Evolutionary conservation across 35 echinoderm and acorn worm genomes (phyloP).

Genomic region (Apostichopus californicus): DNA sequence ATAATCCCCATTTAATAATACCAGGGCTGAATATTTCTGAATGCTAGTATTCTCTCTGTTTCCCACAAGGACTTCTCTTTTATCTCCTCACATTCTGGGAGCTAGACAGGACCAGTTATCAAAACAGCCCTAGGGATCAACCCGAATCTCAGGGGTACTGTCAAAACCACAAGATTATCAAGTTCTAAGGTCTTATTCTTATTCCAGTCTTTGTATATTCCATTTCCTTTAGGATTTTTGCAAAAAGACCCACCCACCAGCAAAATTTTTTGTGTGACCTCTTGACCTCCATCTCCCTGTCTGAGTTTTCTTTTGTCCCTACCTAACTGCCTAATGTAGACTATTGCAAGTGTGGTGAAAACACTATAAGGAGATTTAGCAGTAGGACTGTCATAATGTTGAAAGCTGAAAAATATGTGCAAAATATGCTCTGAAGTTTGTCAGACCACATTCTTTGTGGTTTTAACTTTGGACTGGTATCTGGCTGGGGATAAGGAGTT

Average conservation of each 20-base stretch:
- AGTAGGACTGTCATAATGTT: too few species aligned
- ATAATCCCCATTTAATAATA: not conserved
- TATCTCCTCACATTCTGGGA: slow-evolving; percentile 22
- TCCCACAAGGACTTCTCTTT: slow-evolving; percentile 27
- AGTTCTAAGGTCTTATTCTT: slow-evolving; percentile 1
- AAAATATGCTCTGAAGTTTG: too few species aligned
- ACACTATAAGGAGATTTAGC: too few species aligned
- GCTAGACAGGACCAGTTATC: slow-evolving; percentile 24
- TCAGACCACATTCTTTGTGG: too few species aligned
- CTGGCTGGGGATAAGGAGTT: too few species aligned
- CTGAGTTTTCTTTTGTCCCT: too few species aligned
- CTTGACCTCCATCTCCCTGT: not conserved
- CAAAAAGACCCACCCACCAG: not conserved
- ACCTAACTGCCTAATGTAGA: too few species aligned
- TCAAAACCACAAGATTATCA: slow-evolving; percentile 24
- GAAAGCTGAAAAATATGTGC: too few species aligned
- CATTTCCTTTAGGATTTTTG: not conserved
- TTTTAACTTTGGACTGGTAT: too few species aligned
- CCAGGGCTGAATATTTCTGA: not conserved
- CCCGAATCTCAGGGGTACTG: slow-evolving; percentile 6
- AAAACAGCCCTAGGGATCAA: slow-evolving; percentile 32
- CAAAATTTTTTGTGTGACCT: slow-evolving; percentile 16
- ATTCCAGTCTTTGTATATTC: not conserved
- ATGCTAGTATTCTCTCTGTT: not conserved
- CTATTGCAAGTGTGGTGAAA: too few species aligned